phyloP scores from a whole-genome alignment of 2,113 vertebrate species.

The Eolophus roseicapilla region DNA sequence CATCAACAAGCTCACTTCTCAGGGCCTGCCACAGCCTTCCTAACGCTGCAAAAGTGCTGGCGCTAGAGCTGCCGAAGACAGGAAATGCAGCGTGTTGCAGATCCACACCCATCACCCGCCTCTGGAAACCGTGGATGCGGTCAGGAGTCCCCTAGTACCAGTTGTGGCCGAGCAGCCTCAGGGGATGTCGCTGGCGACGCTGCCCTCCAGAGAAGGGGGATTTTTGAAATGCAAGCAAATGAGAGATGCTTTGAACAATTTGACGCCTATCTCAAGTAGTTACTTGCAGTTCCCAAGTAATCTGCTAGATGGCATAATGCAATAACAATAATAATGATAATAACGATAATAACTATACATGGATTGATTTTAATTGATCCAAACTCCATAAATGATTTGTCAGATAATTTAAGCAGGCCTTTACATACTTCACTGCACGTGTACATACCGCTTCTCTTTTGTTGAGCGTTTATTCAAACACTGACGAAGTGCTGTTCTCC shows the following conservation, averaged over 20 bases:
- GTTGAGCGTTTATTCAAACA: rapidly evolving
- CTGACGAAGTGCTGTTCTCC: not conserved
- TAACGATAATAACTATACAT: not conserved
- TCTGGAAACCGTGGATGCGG: not conserved
- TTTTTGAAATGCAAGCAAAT: not conserved
- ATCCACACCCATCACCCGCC: not conserved
- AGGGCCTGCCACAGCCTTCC: not conserved
- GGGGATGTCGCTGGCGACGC: rapidly evolving
- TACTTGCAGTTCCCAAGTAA: conserved; percentile 46
- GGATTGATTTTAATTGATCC: not conserved
- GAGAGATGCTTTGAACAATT: not conserved
- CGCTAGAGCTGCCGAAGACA: not conserved
- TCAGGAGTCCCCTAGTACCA: not conserved
- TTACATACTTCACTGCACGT: not conserved
- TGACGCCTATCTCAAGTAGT: not conserved
- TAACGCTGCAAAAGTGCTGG: not conserved
- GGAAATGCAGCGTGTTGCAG: not conserved
- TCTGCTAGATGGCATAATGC: conserved; percentile 69
- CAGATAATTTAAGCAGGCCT: not conserved
- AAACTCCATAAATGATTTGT: not conserved
- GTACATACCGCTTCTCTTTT: rapidly evolving
- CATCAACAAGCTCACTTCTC: not conserved
- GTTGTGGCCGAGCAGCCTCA: not conserved
- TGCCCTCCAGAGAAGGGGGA: not conserved
- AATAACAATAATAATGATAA: not conserved